Evolutionary conservation across 2,797 vertebrate species (phyloP), one percentile per base, ranked within the genome.

Genomic region (Sardinella longiceps): DNA sequence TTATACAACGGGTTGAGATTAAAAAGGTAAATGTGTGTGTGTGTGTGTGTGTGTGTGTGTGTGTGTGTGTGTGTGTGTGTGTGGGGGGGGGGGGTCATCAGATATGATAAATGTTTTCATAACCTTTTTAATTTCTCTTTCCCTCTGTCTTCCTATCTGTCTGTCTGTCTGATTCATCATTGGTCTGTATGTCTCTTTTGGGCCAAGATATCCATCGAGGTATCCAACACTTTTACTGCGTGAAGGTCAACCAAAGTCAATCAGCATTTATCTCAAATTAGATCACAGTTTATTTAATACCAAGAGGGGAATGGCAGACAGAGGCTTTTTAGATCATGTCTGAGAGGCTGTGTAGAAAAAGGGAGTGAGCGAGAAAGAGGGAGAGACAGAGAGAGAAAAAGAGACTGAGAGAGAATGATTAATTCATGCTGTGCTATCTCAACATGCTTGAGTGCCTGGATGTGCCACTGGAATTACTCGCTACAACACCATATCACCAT

Each of bases 211-310:
- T 43, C 70, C 70, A 77, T 23, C 37, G 20, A 43, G 70, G 70
- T 77, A 43, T 7, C 37, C 70, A 39, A 39, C 43, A 46, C 48
- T 85, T 85, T 74, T 50, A 85, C 81, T 81, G 66, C 46, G 74
- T 70, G 60, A 66, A 81, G 80, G 84, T 81, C 84, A 85, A 37
- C 28, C 60, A 50, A 37, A 70, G 46, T 45, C 84, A 81, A 74
- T 85, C 60, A 84, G 51, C 28, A 23, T 80, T 60, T 80, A 84
- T 84, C 63, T 86, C 7, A 84, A 84, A 84, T 84, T 70, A 83
- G 82, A 82, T 48, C 28, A 43, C n/a, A 23, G 25, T 84, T 74
- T 45, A 84, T 84, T 63, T 66, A 87, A 56, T 58, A 70, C 50
- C 20, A 15, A 6, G 33, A 80, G 39, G 15, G 37, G 58, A 77